A percentile compares a stretch with the other conserved stretches of the same genome.
Conservation (phyloP, 2,888 invertebrate species). For the Pterostichus niger region DNA sequence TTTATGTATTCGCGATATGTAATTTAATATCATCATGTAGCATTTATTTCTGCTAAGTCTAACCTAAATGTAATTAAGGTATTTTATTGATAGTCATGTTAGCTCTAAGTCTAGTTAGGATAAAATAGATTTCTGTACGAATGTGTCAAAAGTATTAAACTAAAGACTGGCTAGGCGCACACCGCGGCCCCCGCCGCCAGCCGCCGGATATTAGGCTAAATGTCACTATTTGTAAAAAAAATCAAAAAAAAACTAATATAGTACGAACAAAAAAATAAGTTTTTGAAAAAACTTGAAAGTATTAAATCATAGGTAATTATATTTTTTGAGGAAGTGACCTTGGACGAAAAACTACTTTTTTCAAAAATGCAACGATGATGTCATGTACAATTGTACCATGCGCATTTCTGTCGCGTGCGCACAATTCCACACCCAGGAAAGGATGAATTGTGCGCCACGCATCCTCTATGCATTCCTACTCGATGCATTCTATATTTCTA, state of each 20-base stretch:
- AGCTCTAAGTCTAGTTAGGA: constrained; percentile 69
- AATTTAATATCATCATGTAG: constrained; percentile 68
- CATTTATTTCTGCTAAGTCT: constrained; percentile 67
- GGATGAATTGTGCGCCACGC: constrained; percentile 32
- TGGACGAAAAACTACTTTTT: constrained; percentile 75
- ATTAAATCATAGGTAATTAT: constrained; percentile 75
- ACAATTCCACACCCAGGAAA: constrained; percentile 9
- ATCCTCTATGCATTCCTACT: constrained; percentile 75
- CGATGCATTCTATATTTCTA: constrained; percentile 76
- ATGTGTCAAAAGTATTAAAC: constrained; percentile 78
- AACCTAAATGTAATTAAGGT: constrained; percentile 67
- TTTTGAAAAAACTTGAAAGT: constrained; percentile 73
- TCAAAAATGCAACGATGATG: constrained; percentile 73
- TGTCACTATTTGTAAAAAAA: constrained; percentile 75
- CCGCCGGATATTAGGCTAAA: constrained; percentile 75
- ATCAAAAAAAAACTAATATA: constrained; percentile 71
- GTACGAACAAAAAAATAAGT: constrained; percentile 72
- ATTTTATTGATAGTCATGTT: constrained; percentile 72
- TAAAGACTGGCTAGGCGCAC: constrained; percentile 77
- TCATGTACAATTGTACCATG: constrained; percentile 70
- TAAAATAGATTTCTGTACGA: constrained; percentile 73
- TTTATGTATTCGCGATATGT: constrained; percentile 66
- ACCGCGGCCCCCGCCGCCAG: constrained; percentile 69
- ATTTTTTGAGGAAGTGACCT: constrained; percentile 78
- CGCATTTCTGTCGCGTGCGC: constrained; percentile 70